phyloP scores from a whole-genome alignment of 2,888 invertebrate genomes.

The Scrobipalpa costella region DNA sequence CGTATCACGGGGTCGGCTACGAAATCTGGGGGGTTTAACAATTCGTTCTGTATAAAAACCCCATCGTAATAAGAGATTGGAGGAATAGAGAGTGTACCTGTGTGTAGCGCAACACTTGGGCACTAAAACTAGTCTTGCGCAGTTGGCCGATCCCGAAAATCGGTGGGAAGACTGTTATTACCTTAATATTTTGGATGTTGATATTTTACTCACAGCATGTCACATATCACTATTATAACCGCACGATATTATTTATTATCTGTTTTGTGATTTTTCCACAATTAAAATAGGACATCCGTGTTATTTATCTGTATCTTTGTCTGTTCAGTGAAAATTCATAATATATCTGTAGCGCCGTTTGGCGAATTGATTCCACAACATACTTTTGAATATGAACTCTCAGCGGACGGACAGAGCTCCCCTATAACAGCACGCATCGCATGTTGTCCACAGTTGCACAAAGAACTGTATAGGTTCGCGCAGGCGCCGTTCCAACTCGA shows the following conservation, averaged over 20 bases:
- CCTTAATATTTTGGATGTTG: too few species aligned
- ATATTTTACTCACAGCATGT: neutral
- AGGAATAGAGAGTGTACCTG: too few species aligned
- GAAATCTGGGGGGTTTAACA: too few species aligned
- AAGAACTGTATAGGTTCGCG: constrained; percentile 62
- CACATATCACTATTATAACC: constrained; percentile 19
- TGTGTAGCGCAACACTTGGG: too few species aligned
- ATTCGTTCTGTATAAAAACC: too few species aligned
- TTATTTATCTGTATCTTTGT: neutral
- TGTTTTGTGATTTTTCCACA: neutral
- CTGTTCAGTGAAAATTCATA: neutral
- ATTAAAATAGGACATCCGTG: neutral
- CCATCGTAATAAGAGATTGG: too few species aligned
- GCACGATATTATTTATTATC: neutral
- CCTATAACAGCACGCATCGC: constrained; percentile 23
- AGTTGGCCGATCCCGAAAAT: too few species aligned
- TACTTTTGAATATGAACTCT: neutral
- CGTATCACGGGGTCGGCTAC: too few species aligned
- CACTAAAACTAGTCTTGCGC: too few species aligned
- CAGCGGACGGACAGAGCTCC: neutral
- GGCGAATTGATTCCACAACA: neutral
- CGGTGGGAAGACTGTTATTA: too few species aligned
- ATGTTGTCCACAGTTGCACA: constrained; percentile 62
- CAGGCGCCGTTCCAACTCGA: constrained; percentile 41
- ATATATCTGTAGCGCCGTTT: too few species aligned